Percentiles rank a stretch among this genome's conserved stretches.
These are phyloP conservation scores for Hyles vespertilio DNA, from an alignment of 1,140 invertebrate genomes.

Conservation along the genomic window DNA sequence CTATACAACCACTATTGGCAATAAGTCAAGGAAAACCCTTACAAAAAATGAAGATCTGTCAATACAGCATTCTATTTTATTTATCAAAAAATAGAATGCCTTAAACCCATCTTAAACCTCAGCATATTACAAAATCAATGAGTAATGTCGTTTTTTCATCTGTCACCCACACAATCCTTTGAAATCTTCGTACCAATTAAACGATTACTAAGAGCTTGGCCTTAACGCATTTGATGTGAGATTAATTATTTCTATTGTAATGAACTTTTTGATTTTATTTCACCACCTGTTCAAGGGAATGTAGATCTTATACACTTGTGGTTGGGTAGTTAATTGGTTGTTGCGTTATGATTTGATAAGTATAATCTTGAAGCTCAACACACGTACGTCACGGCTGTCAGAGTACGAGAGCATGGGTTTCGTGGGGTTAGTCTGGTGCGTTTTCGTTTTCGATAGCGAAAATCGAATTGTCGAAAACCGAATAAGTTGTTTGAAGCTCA, in stretches of 20 bases:
- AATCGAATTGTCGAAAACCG: not conserved
- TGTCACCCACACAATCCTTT: not conserved
- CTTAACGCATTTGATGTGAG: constrained; percentile 21
- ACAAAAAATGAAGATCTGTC: too few relatives aligned
- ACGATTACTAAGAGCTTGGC: constrained; percentile 20
- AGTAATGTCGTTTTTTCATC: too few relatives aligned
- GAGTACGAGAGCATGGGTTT: constrained; percentile 14
- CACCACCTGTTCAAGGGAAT: too few relatives aligned
- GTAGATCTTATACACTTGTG: not conserved
- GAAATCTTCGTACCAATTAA: constrained; percentile 21
- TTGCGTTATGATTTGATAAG: constrained; percentile 8
- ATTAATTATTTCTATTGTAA: constrained; percentile 35
- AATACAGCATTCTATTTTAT: too few relatives aligned
- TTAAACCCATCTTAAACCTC: too few relatives aligned
- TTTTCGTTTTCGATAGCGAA: constrained; percentile 13
- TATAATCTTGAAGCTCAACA: constrained; percentile 24
- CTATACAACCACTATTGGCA: too few relatives aligned
- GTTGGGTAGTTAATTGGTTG: constrained; percentile 2
- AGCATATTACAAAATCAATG: too few relatives aligned
- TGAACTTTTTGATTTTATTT: constrained; percentile 8
- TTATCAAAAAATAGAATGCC: too few relatives aligned
- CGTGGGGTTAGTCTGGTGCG: constrained; percentile 3
- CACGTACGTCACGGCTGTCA: constrained; percentile 23
- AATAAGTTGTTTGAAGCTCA: not conserved
- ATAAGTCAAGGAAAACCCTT: too few relatives aligned